Evolutionary conservation across 1,140 invertebrate species (phyloP), one percentile per base, ranked within the genome.

Genomic region (Leucophenga varia): DNA sequence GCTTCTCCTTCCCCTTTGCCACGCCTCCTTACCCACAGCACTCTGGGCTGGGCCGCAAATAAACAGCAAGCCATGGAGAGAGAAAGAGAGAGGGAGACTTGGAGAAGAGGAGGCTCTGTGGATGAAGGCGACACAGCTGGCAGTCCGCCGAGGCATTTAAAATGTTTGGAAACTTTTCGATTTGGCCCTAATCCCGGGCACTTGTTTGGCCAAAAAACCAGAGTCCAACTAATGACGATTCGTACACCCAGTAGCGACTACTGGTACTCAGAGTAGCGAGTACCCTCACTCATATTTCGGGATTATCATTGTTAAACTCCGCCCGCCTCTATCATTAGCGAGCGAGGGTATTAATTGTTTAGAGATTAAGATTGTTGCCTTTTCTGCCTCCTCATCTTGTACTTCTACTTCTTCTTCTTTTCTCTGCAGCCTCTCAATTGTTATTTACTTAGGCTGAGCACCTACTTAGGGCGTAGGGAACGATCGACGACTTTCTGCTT

Each of bases 341-440:
- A 30, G 12, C 17, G n/a, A n/a, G 25, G 41, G 28, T 32, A 47
- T 54, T 67, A 65, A 65, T 65, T 65, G 61, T 55, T 51, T 32
- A 47, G 58, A 67, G 61, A 65, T 61, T 65, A 59, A 65, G 61
- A 65, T 58, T 56, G 55, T 61, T 64, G 47, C 52, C 47, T 39
- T 46, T 49, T 19, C 19, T 21, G n/a, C 16, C 6, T n/a, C 8
- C 37, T 45, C 14, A 12, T 8, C 1, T 19, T 35, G 20, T 13
- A 6, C 5, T 14, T 35, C 22, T 36, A 31, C 31, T 38, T 43
- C 22, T 21, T 43, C 28, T 42, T 18, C 38, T 35, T 43, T 43
- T 49, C 38, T 50, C 54, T 45, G 55, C 58, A 21, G 21, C n/a
- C 19, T 32, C 35, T 47, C 43, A 55, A 54, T 58, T 61, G 55